These are phyloP conservation scores for Desmophyllum pertusum DNA, from an alignment of 92 coral and sea anemone genomes.

Conservation along the genomic window DNA sequence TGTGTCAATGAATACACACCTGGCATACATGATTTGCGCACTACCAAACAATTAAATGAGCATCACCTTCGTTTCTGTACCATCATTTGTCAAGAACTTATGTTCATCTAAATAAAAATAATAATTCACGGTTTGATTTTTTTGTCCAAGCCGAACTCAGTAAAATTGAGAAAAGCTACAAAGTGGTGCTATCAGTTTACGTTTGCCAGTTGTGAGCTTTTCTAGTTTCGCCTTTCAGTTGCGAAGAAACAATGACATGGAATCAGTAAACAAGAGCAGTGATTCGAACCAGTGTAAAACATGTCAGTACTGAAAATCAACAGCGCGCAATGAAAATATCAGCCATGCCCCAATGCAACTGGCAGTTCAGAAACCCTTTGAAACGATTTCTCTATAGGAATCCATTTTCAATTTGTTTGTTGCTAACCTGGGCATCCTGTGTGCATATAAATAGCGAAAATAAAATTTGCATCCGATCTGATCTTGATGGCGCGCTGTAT, in stretches of 20 bases:
- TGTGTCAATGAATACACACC: neutral
- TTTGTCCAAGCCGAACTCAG: neutral
- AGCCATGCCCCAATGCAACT: neutral
- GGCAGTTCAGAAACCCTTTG: neutral
- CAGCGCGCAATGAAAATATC: neutral
- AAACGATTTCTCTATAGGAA: neutral
- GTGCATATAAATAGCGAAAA: neutral
- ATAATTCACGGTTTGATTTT: neutral
- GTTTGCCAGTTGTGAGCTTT: neutral
- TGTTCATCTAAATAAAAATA: neutral
- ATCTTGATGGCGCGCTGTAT: neutral
- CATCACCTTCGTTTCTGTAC: neutral
- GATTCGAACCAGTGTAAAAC: neutral
- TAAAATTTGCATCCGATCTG: slow-evolving; percentile 17
- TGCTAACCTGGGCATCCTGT: neutral
- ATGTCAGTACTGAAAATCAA: neutral
- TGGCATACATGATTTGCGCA: neutral
- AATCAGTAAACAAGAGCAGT: neutral
- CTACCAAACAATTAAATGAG: neutral
- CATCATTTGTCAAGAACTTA: too few relatives aligned
- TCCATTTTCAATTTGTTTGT: neutral
- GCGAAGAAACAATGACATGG: neutral
- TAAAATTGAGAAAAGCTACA: neutral
- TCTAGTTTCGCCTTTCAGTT: neutral
- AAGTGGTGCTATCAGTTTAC: neutral